phyloP scores from a whole-genome alignment of 2,888 invertebrate genomes.

The Noctua janthe region DNA sequence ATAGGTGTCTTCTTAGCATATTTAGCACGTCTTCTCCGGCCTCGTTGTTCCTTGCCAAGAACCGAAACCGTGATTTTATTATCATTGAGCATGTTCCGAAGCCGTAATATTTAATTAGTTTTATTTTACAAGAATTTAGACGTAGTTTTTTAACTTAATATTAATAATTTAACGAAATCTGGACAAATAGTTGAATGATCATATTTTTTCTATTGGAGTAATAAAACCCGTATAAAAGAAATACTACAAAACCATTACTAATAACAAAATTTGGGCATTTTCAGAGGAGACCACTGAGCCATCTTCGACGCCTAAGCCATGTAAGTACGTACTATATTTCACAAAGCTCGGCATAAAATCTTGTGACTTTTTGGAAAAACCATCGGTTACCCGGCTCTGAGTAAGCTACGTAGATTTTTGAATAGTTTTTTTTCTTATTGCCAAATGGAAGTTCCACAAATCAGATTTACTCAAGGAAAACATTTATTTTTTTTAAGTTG shows the following conservation, averaged over 20 bases:
- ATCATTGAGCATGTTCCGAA: background rate
- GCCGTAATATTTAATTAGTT: background rate
- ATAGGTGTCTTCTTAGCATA: background rate
- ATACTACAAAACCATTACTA: too few species aligned
- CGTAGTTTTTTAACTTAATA: background rate
- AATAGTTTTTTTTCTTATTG: background rate
- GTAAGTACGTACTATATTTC: constrained; percentile 11
- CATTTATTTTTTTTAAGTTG: background rate
- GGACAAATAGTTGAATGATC: background rate
- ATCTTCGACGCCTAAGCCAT: background rate
- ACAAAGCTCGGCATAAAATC: too few species aligned
- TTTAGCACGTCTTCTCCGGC: background rate
- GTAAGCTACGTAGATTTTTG: background rate
- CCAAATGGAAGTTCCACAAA: background rate
- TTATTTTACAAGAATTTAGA: background rate
- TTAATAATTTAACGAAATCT: background rate
- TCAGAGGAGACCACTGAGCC: background rate
- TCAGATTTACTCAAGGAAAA: background rate
- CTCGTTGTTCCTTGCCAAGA: background rate
- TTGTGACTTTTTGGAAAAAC: background rate
- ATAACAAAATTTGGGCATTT: constrained; percentile 1
- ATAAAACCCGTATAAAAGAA: background rate
- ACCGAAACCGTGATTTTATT: background rate
- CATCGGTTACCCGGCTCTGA: background rate
- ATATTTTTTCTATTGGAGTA: background rate